Conservation (phyloP, 2,888 invertebrate genomes). For the Scelioninae gen. 2 region DNA sequence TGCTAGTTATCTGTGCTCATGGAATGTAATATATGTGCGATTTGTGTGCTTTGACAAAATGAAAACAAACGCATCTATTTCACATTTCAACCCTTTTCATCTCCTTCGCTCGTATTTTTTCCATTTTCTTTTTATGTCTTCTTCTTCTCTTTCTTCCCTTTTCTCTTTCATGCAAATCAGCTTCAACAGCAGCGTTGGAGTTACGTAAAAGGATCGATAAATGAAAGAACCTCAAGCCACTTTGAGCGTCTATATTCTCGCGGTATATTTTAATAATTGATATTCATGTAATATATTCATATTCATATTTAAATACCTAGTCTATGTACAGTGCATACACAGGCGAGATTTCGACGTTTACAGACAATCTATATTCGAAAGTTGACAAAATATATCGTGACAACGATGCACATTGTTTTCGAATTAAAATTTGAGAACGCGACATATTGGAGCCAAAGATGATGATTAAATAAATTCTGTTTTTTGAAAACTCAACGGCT, state of each 20-base stretch:
- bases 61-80: slow-evolving; percentile 36
- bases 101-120: neutral
- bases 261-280: slow-evolving; percentile 50
- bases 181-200: slow-evolving; percentile 9
- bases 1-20: slow-evolving; percentile 44
- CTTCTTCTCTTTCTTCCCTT: neutral
- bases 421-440: too few relatives aligned
- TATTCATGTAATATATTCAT: slow-evolving; percentile 55
- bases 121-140: neutral
- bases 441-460: too few relatives aligned
- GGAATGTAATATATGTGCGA: slow-evolving; percentile 53
- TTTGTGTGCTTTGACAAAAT: slow-evolving; percentile 41
- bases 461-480: too few relatives aligned
- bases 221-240: slow-evolving; percentile 46
- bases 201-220: slow-evolving; percentile 31
- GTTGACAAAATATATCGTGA: slow-evolving; percentile 14
- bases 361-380: slow-evolving; percentile 11
- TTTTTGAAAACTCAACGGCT: too few relatives aligned
- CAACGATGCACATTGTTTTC: too few relatives aligned
- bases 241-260: slow-evolving; percentile 57
- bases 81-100: slow-evolving; percentile 15
- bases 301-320: slow-evolving; percentile 67
- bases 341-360: slow-evolving; percentile 54
- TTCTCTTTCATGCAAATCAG: slow-evolving; percentile 4
- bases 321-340: slow-evolving; percentile 70